Percentiles rank a stretch among this genome's conserved stretches.
Conservation (phyloP, 2,888 invertebrate genomes). For the Dioctria rufipes region DNA sequence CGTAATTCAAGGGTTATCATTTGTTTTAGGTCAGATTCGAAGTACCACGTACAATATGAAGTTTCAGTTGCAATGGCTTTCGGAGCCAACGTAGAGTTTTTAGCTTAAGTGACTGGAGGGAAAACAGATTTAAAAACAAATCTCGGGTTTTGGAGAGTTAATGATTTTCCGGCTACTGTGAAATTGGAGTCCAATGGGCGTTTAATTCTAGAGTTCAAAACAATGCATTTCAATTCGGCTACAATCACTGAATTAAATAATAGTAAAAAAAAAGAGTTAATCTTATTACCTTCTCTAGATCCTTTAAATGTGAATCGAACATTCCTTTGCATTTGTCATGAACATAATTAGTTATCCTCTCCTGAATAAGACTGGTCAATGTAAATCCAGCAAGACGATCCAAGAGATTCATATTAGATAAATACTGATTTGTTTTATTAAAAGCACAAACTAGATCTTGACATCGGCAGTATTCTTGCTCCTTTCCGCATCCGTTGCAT, state of each 20-base stretch:
- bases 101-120: too few species aligned
- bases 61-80: too few species aligned
- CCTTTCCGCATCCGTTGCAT: conserved; percentile 83
- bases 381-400: conserved; percentile 90
- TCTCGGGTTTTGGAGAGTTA: too few species aligned
- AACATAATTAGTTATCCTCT: conserved; percentile 88
- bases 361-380: conserved; percentile 86
- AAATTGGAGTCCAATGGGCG: too few species aligned
- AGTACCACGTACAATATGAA: too few species aligned
- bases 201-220: too few species aligned
- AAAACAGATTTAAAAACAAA: too few species aligned
- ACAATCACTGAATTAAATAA: not conserved
- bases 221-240: too few species aligned
- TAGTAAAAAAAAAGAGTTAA: conserved; percentile 20
- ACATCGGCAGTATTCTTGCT: conserved; percentile 76
- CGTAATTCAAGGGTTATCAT: too few species aligned
- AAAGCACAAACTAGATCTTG: conserved; percentile 76
- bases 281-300: conserved; percentile 79
- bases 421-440: conserved; percentile 82
- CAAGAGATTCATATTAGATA: conserved; percentile 83
- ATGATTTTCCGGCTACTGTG: too few species aligned
- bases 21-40: too few species aligned
- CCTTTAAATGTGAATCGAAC: conserved; percentile 87
- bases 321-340: conserved; percentile 87
- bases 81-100: too few species aligned